A percentile compares a stretch with the other conserved stretches of the same genome.
phyloP scores from a whole-genome alignment of 2,888 invertebrate species.

The Diabrotica balteata region DNA sequence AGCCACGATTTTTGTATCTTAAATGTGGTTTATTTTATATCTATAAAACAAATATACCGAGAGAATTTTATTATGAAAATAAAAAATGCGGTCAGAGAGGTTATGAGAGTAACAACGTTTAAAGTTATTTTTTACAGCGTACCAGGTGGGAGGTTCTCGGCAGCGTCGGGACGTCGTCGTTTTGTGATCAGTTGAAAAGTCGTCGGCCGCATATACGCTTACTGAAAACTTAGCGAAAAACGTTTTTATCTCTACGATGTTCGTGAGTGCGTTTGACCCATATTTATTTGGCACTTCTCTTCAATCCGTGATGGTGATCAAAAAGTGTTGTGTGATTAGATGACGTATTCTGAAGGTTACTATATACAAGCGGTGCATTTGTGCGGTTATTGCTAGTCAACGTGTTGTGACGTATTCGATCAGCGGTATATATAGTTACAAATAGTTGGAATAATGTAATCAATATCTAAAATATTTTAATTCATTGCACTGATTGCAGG shows the following conservation, averaged over 20 bases:
- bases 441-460: too few species aligned
- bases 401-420: not conserved
- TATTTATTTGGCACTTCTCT: conserved; percentile 11
- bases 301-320: conserved; percentile 5
- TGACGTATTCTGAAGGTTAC: conserved; percentile 1
- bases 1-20: too few species aligned
- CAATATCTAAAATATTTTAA: too few species aligned
- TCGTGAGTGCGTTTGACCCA: conserved; percentile 26
- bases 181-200: conserved; percentile 45
- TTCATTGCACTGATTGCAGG: too few species aligned
- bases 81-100: too few species aligned
- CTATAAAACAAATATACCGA: too few species aligned
- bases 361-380: not conserved
- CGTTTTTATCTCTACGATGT: conserved; percentile 3
- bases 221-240: conserved; percentile 36
- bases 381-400: not conserved
- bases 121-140: conserved; percentile 1
- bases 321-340: conserved; percentile 17
- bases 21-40: too few species aligned
- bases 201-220: conserved; percentile 45
- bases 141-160: conserved; percentile 39
- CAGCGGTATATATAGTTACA: too few species aligned
- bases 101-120: too few species aligned
- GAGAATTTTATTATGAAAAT: too few species aligned
- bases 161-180: conserved; percentile 40